A percentile compares a stretch with the other conserved stretches of the same genome.
These are phyloP conservation scores for Aleiodes sp. DNA, from an alignment of 1,140 invertebrate species.

Conservation along the genomic window DNA sequence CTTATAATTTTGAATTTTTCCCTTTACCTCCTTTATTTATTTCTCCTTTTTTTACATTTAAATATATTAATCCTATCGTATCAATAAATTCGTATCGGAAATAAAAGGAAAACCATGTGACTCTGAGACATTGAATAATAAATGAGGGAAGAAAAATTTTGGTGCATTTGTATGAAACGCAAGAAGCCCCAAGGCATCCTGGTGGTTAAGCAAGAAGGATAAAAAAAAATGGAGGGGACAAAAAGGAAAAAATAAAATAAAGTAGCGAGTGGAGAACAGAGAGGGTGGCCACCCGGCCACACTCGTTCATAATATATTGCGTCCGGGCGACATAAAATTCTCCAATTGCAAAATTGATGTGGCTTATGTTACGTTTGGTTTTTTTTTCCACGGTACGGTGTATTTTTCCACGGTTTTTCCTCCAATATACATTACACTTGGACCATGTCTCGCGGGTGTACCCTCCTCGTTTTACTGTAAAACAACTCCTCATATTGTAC, in stretches of 20 bases:
- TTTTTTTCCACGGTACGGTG: slow-evolving; percentile 22
- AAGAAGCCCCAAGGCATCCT: slow-evolving; percentile 9
- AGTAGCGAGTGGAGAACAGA: slow-evolving; percentile 24
- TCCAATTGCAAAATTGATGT: slow-evolving; percentile 69
- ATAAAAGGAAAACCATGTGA: neutral
- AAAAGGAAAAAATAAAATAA: slow-evolving; percentile 28
- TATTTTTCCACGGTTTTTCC: slow-evolving; percentile 7
- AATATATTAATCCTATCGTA: neutral
- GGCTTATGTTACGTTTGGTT: slow-evolving; percentile 57
- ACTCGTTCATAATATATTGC: slow-evolving; percentile 62
- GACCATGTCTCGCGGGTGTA: slow-evolving; percentile 57
- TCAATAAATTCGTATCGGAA: neutral
- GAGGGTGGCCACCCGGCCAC: slow-evolving; percentile 27
- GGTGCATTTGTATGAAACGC: slow-evolving; percentile 17
- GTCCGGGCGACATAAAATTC: slow-evolving; percentile 64
- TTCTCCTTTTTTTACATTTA: too few relatives aligned
- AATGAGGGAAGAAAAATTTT: slow-evolving; percentile 26
- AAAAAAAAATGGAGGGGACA: neutral
- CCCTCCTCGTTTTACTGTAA: slow-evolving; percentile 63
- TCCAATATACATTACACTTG: slow-evolving; percentile 20
- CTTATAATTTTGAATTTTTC: neutral
- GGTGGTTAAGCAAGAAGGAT: neutral
- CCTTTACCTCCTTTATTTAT: too few relatives aligned
- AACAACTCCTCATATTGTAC: slow-evolving; percentile 67
- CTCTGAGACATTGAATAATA: neutral